Evolutionary conservation across 2,113 vertebrate genomes (phyloP), one percentile per base, ranked within the genome.

Genomic region (Protobothrops flavoviridis): DNA sequence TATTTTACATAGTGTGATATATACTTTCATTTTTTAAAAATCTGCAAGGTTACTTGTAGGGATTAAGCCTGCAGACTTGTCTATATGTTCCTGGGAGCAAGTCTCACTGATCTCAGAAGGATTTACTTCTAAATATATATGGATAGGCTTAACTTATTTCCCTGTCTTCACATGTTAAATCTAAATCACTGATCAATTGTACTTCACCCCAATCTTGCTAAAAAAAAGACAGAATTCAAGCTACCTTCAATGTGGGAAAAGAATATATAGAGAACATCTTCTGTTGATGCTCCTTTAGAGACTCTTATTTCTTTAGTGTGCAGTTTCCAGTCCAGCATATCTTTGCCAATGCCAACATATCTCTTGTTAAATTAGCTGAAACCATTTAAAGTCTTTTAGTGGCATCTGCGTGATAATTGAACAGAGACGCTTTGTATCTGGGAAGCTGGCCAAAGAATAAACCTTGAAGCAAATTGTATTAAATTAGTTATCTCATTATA

Each of bases 401-500:
- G 94, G 96, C 97, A 98, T 98, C 97, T 97, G 97, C 96, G 95
- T 97, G 95, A 92, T 97, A 97, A 97, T 98, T 97, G 94, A 95
- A 95, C 69, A 96, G 97, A 97, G 96, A 97, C 95, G 93, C 95
- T 97, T 97, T 97, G 23, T 96, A 96, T 96, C 97, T 96, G 98
- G 97, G 98, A 98, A 97, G 91, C 94, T 81, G 74, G 98, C 98
- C 98, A 98, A 97, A 94, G 96, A 97, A 97, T 97, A 96, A 97
- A 97, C 97, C 97, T 98, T 96, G 97, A 97, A 97, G 98, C 97
- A 96, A 96, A 98, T 96, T 96, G 93, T 97, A 97, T 97, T 97
- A 97, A 97, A 98, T 98, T 97, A 97, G 97, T 98, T 98, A 97
- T 97, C 97, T 97, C 91, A 89, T 97, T 97, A 97, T 96, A 97